A percentile compares a stretch with the other conserved stretches of the same genome.
These are phyloP conservation scores for Drosophila pseudotakahashii DNA, from an alignment of 2,888 invertebrate genomes.

Conservation along the genomic window DNA sequence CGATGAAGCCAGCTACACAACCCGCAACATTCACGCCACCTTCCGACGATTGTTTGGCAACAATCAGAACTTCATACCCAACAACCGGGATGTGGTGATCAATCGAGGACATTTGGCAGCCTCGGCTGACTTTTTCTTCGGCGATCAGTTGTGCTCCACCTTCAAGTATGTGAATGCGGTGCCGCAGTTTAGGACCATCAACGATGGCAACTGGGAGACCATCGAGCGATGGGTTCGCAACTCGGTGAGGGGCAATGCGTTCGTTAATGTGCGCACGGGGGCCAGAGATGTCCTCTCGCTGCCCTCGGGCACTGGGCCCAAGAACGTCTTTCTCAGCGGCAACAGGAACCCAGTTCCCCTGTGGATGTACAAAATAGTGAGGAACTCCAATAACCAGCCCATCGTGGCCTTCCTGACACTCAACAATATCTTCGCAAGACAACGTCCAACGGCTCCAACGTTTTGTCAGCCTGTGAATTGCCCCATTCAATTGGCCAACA, in stretches of 20 bases:
- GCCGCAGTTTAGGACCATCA: conserved; percentile 86
- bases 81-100: conserved; percentile 49
- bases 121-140: conserved; percentile 85
- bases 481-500: conserved; percentile 16
- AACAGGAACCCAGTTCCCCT: conserved; percentile 41
- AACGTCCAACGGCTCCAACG: conserved; percentile 16
- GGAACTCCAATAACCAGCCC: conserved; percentile 2
- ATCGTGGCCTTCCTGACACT: conserved; percentile 34
- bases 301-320: conserved; percentile 9
- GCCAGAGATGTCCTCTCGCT: conserved; percentile 22
- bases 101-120: conserved; percentile 85
- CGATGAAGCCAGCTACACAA: conserved; percentile 33
- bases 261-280: conserved; percentile 40
- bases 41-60: conserved; percentile 42
- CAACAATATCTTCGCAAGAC: conserved; percentile 34
- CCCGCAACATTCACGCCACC: conserved; percentile 20
- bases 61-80: conserved; percentile 36
- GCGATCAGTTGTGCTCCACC: conserved; percentile 84
- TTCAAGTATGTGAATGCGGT: conserved; percentile 85
- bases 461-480: conserved; percentile 31
- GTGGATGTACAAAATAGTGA: conserved; percentile 50
- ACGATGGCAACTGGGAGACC: conserved; percentile 85
- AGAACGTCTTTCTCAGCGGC: conserved; percentile 29
- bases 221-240: conserved; percentile 83
- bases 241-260: conserved; percentile 18